These are phyloP conservation scores for Rhopilema esculentum DNA, from an alignment of 30 jellyfish, hydroid and myxozoan species.

Conservation along the genomic window DNA sequence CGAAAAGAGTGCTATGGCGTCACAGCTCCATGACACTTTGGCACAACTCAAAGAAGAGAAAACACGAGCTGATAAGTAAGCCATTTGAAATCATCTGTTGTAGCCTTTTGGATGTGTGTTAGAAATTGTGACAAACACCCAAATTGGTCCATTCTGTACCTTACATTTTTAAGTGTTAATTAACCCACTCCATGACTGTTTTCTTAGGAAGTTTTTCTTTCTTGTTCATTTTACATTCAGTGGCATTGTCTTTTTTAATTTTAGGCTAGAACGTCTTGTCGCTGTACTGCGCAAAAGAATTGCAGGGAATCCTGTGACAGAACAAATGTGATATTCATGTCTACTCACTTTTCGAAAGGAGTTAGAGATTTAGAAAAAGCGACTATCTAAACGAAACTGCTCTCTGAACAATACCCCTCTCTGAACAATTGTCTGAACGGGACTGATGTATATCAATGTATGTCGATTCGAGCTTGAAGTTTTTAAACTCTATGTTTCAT, in stretches of 20 bases:
- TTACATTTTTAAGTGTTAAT: not conserved
- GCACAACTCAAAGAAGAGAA: constrained; percentile 70
- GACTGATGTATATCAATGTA: not conserved
- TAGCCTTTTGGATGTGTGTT: not conserved
- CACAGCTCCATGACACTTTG: constrained; percentile 79
- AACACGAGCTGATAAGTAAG: constrained; percentile 81
- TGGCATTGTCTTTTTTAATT: not conserved
- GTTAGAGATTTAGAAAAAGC: not conserved
- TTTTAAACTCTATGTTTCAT: not conserved
- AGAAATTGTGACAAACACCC: no score
- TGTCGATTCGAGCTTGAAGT: not conserved
- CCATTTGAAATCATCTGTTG: not conserved
- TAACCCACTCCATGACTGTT: not conserved
- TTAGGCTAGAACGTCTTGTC: constrained; percentile 83
- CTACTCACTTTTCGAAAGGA: not conserved
- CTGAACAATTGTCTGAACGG: no score
- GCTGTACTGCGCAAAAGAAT: constrained; percentile 79
- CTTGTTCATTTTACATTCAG: no score
- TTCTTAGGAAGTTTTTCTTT: no score
- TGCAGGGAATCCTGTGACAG: constrained; percentile 16
- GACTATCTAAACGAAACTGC: not conserved
- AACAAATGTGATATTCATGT: not conserved
- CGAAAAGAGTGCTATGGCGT: constrained; percentile 83
- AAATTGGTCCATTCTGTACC: no score
- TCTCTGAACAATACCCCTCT: no score